phyloP scores from a whole-genome alignment of 2,888 invertebrate genomes.

The Disparrhopalites patrizii region DNA sequence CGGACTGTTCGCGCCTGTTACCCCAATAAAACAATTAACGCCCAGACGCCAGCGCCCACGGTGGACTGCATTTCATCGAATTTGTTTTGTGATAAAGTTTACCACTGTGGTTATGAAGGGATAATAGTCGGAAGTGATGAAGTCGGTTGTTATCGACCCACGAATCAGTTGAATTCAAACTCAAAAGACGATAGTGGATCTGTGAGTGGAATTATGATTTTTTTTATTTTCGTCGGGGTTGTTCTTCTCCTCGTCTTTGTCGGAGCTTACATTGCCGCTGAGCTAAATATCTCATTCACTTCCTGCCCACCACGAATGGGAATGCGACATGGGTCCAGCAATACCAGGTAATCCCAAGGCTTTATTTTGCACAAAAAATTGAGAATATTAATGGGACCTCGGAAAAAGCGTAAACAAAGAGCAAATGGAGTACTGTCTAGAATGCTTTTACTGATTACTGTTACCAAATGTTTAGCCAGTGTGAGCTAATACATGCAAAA shows the following conservation, averaged over 20 bases:
- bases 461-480: too few species aligned
- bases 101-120: conserved; percentile 41
- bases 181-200: background rate
- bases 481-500: too few species aligned
- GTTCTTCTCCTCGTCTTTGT: conserved; percentile 14
- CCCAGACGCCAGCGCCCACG: conserved; percentile 12
- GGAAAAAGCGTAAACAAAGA: too few species aligned
- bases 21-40: conserved; percentile 2
- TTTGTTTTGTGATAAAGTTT: conserved; percentile 43
- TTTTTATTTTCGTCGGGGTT: conserved; percentile 8
- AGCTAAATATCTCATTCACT: conserved; percentile 4
- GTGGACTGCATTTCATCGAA: conserved; percentile 38
- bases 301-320: background rate
- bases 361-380: too few species aligned
- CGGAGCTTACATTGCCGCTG: conserved; percentile 12
- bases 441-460: too few species aligned
- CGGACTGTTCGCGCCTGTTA: conserved; percentile 10
- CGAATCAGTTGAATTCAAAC: background rate
- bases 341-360: conserved; percentile 13
- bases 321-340: conserved; percentile 9
- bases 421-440: too few species aligned
- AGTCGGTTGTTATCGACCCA: conserved; percentile 53
- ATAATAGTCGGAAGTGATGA: conserved; percentile 38
- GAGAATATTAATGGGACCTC: too few species aligned
- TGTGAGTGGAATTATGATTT: conserved; percentile 12